These are phyloP conservation scores for Pelmatolapia mariae DNA, from an alignment of 2,113 vertebrate genomes.

Conservation along the genomic window DNA sequence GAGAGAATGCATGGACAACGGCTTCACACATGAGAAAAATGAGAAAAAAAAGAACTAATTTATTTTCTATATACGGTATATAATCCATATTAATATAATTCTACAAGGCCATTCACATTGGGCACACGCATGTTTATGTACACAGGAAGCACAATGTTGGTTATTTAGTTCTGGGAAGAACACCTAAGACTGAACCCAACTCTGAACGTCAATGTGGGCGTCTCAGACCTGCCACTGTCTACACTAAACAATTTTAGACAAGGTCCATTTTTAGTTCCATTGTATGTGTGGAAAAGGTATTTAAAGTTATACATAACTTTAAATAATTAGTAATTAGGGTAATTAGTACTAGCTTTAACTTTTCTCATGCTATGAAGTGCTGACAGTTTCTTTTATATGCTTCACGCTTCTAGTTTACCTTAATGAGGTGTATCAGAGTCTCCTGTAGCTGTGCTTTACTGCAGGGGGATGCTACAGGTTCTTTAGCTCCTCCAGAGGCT, in stretches of 20 bases:
- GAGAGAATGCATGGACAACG: not conserved
- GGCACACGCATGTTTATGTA: no score
- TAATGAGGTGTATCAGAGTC: constrained; percentile 89
- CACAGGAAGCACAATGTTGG: not conserved
- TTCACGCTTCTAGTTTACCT: constrained; percentile 69
- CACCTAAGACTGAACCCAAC: not conserved
- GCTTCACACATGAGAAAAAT: not conserved
- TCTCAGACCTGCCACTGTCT: not conserved
- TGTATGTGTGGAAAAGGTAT: not conserved
- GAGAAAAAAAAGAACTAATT: not conserved
- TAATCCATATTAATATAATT: not conserved
- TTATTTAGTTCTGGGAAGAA: not conserved
- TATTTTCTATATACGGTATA: not conserved
- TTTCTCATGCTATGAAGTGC: not conserved
- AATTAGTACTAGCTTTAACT: not conserved
- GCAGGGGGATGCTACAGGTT: constrained; percentile 73
- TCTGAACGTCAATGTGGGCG: not conserved
- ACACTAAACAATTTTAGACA: not conserved
- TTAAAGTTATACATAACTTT: not conserved
- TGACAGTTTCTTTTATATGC: not conserved
- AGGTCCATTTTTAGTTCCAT: not conserved
- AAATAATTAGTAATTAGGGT: not conserved
- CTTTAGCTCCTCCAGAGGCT: constrained; percentile 63
- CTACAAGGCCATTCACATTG: not conserved
- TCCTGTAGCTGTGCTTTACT: constrained; percentile 89